These are phyloP conservation scores for Sorex araneus DNA, from an alignment of 2,113 vertebrate species.

Conservation along the genomic window DNA sequence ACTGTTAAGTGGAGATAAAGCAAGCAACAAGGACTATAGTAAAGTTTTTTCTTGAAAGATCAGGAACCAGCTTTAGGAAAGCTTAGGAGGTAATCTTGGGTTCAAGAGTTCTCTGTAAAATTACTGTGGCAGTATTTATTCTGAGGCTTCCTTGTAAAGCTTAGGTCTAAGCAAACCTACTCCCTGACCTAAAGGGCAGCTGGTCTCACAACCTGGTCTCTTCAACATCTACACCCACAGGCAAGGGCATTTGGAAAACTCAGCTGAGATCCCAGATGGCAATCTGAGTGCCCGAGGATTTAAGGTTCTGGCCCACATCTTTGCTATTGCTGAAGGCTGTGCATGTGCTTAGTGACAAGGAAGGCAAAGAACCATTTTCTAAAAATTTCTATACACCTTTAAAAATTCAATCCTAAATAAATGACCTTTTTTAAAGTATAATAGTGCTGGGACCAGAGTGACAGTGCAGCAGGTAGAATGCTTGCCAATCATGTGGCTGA, in stretches of 20 bases:
- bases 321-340: constrained; percentile 9
- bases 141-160: neutral
- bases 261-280: constrained; percentile 53
- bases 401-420: constrained; percentile 52
- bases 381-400: constrained; percentile 32
- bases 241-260: constrained; percentile 57
- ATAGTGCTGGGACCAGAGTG: neutral
- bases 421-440: constrained; percentile 1
- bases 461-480: no score
- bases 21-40: neutral
- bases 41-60: constrained; percentile 7
- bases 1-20: neutral
- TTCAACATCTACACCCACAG: constrained; percentile 18
- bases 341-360: constrained; percentile 48
- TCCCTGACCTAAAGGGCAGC: constrained; percentile 14
- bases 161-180: constrained; percentile 28
- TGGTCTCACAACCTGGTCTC: constrained; percentile 51
- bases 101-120: constrained; percentile 8
- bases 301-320: neutral
- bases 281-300: constrained; percentile 37
- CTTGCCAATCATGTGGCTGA: no score
- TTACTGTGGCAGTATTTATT: neutral
- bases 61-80: neutral
- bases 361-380: neutral
- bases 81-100: neutral